Evolutionary conservation across 1,140 invertebrate genomes (phyloP), one percentile per base, ranked within the genome.

Genomic region (Wiebesia pumilae): DNA sequence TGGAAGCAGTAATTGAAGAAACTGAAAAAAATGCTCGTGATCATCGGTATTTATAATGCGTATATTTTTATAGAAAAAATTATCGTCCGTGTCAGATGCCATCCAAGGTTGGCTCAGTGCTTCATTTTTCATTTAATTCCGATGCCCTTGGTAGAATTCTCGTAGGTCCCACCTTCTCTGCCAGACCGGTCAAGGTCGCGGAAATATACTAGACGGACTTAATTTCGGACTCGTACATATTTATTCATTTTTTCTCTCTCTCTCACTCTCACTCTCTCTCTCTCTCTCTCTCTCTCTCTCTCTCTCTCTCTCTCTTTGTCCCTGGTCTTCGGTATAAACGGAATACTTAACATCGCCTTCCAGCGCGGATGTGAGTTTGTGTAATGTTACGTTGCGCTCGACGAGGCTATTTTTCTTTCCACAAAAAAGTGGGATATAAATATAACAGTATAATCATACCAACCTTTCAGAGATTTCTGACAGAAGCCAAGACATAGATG

Each of bases 101-200:
- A 21, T 21, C 27, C 65, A 67, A 69, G 65, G 80, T 14, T 81
- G 79, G 54, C 33, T 35, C 79, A 35, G 38, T n/a, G 38, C 80
- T 81, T 67, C 65, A 69, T 69, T 47, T 69, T 81, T 30, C 33
- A 40, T 54, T 40, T 33, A 21, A 62, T n/a, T 81, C 35, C 35
- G 7, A 38, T 38, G 80, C 43, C 80, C 80, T 81, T 81, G 80
- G 38, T 69, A 12, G 43, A 69, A 81, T 81, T 81, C 65, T 38
- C 38, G 27, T 65, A 35, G 77, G 77, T 54, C 47, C 77, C 35
- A 65, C 54, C 35, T 65, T 81, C 24, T 81, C 24, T n/a, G 40
- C 79, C 62, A 47, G 62, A 16, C 40, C 35, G 80, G 80, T 81
- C 62, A 81, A 81, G 80, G 80, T 69, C 80, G 47, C 38, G 62